Percentiles rank a stretch among this genome's conserved stretches.
Conservation (phyloP, 2,888 invertebrate genomes). For the Luperina testacea region DNA sequence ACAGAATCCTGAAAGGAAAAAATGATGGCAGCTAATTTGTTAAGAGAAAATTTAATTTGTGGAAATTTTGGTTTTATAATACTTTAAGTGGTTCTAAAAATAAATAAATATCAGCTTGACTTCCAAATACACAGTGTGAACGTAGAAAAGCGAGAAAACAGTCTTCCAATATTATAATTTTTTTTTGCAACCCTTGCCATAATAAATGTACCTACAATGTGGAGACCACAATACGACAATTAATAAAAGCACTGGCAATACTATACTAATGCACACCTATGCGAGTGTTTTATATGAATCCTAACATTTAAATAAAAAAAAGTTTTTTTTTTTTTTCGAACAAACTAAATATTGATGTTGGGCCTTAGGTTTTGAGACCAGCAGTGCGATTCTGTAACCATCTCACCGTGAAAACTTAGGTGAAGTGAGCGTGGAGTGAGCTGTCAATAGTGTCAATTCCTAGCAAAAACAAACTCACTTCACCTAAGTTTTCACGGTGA, state of each 20-base stretch:
- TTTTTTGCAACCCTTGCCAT: background rate
- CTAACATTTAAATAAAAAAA: background rate
- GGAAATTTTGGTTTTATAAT: background rate
- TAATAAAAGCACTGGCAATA: background rate
- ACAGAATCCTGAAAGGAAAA: background rate
- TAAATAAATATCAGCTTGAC: constrained; percentile 8
- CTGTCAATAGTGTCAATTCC: too few species aligned
- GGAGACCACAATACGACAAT: background rate
- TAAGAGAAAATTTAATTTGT: background rate
- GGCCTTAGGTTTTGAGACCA: background rate
- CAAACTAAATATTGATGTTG: background rate
- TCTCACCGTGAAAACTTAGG: too few species aligned
- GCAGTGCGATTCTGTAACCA: too few species aligned
- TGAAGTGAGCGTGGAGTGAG: too few species aligned
- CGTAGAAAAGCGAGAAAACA: background rate
- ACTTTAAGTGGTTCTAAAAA: background rate
- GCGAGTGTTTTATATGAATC: background rate
- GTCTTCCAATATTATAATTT: constrained; percentile 32
- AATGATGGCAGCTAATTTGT: constrained; percentile 41
- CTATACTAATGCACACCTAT: background rate
- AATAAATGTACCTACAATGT: background rate
- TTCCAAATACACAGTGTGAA: constrained; percentile 8
- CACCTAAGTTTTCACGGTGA: too few species aligned
- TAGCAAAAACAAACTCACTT: too few species aligned
- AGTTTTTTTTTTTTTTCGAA: background rate